phyloP scores from a whole-genome alignment of 2,113 vertebrate species.

The Epinephelus lanceolatus region DNA sequence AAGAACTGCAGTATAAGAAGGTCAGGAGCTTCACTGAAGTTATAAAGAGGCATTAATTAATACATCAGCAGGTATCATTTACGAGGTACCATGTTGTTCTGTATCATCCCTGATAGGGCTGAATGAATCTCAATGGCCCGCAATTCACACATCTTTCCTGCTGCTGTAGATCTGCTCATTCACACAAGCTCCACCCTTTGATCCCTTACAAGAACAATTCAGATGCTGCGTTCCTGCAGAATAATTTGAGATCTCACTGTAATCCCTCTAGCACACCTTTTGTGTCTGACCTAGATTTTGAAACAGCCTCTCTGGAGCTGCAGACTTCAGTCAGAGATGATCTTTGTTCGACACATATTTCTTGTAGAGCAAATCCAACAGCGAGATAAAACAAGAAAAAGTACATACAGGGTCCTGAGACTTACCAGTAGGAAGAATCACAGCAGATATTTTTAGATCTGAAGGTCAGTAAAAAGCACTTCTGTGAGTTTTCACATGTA shows the following conservation, averaged over 20 bases:
- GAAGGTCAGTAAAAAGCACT: background rate
- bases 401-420: background rate
- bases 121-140: background rate
- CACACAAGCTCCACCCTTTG: conserved; percentile 16
- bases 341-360: background rate
- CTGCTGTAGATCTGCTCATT: background rate
- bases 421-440: conserved; percentile 54
- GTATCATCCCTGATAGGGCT: background rate
- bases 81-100: background rate
- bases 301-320: background rate
- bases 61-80: background rate
- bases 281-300: conserved; percentile 28
- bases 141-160: conserved; percentile 13
- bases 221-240: background rate
- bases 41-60: background rate
- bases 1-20: background rate
- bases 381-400: background rate
- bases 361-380: background rate
- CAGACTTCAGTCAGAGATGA: background rate
- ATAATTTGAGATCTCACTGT: background rate
- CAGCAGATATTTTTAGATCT: background rate
- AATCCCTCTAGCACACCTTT: conserved; percentile 6
- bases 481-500: background rate
- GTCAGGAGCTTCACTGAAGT: background rate
- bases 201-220: conserved; percentile 5